These are phyloP conservation scores for Gisinianus flammeolus DNA, from an alignment of 2,888 invertebrate species.

Conservation along the genomic window DNA sequence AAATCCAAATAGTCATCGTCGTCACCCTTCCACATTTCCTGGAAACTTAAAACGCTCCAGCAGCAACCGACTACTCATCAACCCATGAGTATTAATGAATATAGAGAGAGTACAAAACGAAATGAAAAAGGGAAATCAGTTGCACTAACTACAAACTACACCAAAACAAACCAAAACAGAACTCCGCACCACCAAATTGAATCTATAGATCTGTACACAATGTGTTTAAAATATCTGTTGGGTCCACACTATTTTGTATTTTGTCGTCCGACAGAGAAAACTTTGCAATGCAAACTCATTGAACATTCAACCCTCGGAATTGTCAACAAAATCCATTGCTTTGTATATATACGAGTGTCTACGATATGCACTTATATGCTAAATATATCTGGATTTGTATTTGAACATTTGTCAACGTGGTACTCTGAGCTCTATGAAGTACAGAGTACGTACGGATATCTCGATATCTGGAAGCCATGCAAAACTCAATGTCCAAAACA, in stretches of 20 bases:
- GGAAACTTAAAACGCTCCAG: not conserved
- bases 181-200: too few relatives aligned
- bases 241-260: not conserved
- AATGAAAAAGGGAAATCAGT: too few relatives aligned
- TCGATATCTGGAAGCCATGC: not conserved
- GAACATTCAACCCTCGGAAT: conserved; percentile 11
- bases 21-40: too few relatives aligned
- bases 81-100: not conserved
- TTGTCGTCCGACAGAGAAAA: not conserved
- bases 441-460: not conserved
- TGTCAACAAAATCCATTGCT: not conserved
- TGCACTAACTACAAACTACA: too few relatives aligned
- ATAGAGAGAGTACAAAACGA: too few relatives aligned
- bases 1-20: too few relatives aligned
- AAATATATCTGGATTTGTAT: too few relatives aligned
- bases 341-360: not conserved
- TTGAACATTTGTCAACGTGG: too few relatives aligned
- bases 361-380: too few relatives aligned
- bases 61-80: not conserved
- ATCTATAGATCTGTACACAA: not conserved
- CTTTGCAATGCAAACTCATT: not conserved
- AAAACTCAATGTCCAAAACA: conserved; percentile 11
- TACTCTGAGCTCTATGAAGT: too few relatives aligned
- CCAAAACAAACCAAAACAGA: too few relatives aligned
- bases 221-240: too few relatives aligned